Evolutionary conservation across 1,140 invertebrate genomes (phyloP).

Genomic region (Vanessa tameamea): DNA sequence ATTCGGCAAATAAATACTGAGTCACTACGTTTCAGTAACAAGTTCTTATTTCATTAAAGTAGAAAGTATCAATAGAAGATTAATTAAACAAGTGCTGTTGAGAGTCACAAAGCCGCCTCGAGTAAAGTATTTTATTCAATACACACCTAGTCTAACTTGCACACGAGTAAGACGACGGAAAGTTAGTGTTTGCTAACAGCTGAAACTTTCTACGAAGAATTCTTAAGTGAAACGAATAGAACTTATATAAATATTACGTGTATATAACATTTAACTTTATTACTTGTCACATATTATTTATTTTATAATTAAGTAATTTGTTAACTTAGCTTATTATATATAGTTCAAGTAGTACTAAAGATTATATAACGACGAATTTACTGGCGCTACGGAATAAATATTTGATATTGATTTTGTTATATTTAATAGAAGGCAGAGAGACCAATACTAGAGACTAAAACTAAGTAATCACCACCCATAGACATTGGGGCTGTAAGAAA

Average conservation of each 20-base stretch:
- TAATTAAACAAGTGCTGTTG: constrained; percentile 29
- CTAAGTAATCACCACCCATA: too few relatives aligned
- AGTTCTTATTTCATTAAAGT: constrained; percentile 6
- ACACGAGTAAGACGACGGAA: constrained; percentile 15
- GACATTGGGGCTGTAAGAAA: too few relatives aligned
- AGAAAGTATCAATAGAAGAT: constrained; percentile 30
- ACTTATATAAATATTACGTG: constrained; percentile 14
- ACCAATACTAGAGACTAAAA: too few relatives aligned
- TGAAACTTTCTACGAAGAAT: constrained; percentile 26
- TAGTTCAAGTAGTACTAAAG: too few relatives aligned
- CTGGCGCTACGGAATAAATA: too few relatives aligned
- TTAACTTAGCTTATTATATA: too few relatives aligned
- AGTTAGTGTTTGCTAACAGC: constrained; percentile 39
- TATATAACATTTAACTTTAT: not conserved
- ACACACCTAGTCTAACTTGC: constrained; percentile 18
- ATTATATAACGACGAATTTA: too few relatives aligned
- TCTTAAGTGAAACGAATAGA: constrained; percentile 33
- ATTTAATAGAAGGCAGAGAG: too few relatives aligned
- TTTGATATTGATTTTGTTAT: too few relatives aligned
- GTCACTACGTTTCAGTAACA: too few relatives aligned
- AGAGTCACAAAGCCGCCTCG: constrained; percentile 12
- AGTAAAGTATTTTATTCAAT: constrained; percentile 32
- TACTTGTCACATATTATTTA: not conserved
- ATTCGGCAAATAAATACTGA: too few relatives aligned
- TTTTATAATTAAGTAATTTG: too few relatives aligned